Evolutionary conservation across 2,888 invertebrate species (phyloP).

Genomic region (Lasius platythorax): DNA sequence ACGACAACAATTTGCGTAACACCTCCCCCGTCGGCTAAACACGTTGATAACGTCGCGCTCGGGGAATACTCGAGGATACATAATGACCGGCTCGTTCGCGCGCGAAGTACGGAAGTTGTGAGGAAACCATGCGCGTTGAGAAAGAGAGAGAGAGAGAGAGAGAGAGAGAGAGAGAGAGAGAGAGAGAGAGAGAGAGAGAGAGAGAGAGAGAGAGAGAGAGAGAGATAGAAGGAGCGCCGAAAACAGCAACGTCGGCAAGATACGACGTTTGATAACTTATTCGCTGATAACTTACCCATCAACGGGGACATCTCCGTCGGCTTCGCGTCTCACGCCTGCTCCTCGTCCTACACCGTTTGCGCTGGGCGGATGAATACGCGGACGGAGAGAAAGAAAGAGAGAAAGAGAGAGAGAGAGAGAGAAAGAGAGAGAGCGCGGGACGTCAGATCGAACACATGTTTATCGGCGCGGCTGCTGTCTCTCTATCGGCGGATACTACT

Average conservation of each 20-base stretch:
- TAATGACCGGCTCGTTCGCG: background rate
- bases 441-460: conserved; percentile 64
- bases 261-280: too few species aligned
- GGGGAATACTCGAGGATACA: background rate
- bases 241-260: conserved; percentile 22
- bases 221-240: background rate
- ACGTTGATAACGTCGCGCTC: conserved; percentile 8
- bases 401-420: too few species aligned
- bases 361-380: conserved; percentile 60
- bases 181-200: too few species aligned
- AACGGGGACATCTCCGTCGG: conserved; percentile 77
- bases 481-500: conserved; percentile 40
- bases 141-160: too few species aligned
- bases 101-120: background rate
- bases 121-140: background rate
- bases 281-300: conserved; percentile 78
- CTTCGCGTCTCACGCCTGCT: background rate
- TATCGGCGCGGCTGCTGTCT: conserved; percentile 63
- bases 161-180: too few species aligned
- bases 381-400: conserved; percentile 30
- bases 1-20: conserved; percentile 20
- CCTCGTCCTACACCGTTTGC: conserved; percentile 52
- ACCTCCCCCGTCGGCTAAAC: background rate
- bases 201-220: too few species aligned
- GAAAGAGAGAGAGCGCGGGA: background rate